These are phyloP conservation scores for Mico argentatus DNA, from an alignment of 2,797 vertebrate genomes.

Conservation along the genomic window DNA sequence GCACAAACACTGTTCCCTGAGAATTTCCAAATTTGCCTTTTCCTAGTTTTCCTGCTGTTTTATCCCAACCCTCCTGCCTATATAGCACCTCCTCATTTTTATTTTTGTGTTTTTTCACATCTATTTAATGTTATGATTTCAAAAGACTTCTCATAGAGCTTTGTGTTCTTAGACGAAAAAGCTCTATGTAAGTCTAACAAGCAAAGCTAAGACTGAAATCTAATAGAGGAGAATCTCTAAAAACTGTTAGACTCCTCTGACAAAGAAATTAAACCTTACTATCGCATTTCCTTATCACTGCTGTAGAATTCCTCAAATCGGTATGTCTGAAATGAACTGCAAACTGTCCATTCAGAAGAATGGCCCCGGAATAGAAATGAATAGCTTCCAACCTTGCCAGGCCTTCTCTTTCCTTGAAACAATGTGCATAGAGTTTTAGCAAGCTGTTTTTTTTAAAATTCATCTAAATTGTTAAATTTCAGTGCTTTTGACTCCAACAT, in stretches of 20 bases:
- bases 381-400: background rate
- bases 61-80: background rate
- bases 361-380: background rate
- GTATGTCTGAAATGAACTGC: slow-evolving; percentile 38
- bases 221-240: slow-evolving; percentile 42
- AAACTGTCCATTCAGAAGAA: background rate
- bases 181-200: slow-evolving; percentile 39
- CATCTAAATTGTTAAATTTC: background rate
- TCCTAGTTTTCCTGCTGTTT: background rate
- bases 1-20: background rate
- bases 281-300: slow-evolving; percentile 30
- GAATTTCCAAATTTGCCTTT: slow-evolving; percentile 41
- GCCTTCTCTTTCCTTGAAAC: background rate
- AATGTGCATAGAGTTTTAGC: background rate
- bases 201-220: slow-evolving; percentile 49
- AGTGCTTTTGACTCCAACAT: background rate
- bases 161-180: slow-evolving; percentile 47
- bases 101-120: slow-evolving; percentile 24
- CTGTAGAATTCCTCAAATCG: slow-evolving; percentile 42
- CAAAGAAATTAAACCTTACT: slow-evolving; percentile 52
- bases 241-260: slow-evolving; percentile 58
- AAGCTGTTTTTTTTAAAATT: background rate
- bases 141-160: slow-evolving; percentile 21
- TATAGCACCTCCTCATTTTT: background rate
- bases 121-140: slow-evolving; percentile 45